These are phyloP conservation scores for Potamilus streckersoni DNA, from an alignment of 1,140 invertebrate species.

Conservation along the genomic window DNA sequence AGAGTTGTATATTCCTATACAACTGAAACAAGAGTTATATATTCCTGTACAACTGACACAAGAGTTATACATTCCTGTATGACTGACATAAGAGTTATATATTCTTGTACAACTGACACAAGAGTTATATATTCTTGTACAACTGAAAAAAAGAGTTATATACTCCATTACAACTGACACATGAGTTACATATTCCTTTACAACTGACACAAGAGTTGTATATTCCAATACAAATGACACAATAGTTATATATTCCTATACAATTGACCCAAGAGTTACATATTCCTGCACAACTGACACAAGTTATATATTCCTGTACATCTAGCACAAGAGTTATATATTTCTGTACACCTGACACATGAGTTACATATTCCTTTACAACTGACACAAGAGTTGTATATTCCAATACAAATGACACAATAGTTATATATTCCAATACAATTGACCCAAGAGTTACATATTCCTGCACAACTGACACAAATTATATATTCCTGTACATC, in stretches of 20 bases:
- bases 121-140: too few species aligned
- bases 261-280: conserved; percentile 16
- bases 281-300: conserved; percentile 18
- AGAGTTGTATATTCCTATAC: neutral
- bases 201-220: conserved; percentile 20
- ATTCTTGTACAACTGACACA: too few species aligned
- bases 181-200: neutral
- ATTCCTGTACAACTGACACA: too few species aligned
- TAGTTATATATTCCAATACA: conserved; percentile 3
- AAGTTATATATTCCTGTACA: neutral
- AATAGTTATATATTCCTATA: neutral
- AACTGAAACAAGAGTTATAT: conserved; percentile 12
- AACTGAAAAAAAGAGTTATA: too few species aligned
- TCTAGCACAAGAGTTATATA: too few species aligned
- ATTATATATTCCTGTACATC: conserved; percentile 7
- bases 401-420: conserved; percentile 19
- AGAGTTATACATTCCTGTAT: too few species aligned
- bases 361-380: conserved; percentile 4
- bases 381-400: conserved; percentile 13
- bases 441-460: conserved; percentile 9
- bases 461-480: conserved; percentile 21
- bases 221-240: conserved; percentile 17
- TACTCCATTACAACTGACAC: conserved; percentile 17
- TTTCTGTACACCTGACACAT: conserved; percentile 17
- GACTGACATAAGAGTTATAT: too few species aligned